A percentile compares a stretch with the other conserved stretches of the same genome.
Conservation (phyloP, 2,113 vertebrate genomes). For the Heterocephalus glaber region DNA sequence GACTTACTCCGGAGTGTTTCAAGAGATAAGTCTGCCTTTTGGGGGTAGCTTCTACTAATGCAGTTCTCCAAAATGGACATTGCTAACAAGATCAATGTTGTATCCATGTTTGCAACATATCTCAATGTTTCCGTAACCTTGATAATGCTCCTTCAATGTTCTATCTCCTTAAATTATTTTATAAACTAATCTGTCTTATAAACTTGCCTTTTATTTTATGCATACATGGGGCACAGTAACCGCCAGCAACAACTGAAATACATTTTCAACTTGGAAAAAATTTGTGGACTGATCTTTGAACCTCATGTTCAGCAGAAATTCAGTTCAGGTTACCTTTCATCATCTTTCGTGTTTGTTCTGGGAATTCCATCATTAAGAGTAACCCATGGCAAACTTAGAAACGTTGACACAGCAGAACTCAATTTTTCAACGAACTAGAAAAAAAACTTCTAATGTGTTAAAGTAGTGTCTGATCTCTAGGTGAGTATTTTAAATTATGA, state of each 20-base stretch:
- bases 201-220: slow-evolving; percentile 49
- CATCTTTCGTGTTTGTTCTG: slow-evolving; percentile 66
- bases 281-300: slow-evolving; percentile 27
- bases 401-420: slow-evolving; percentile 66
- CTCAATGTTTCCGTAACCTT: slow-evolving; percentile 22
- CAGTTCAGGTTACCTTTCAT: slow-evolving; percentile 67
- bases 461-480: slow-evolving; percentile 31
- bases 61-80: slow-evolving; percentile 68
- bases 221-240: slow-evolving; percentile 37
- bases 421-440: slow-evolving; percentile 59
- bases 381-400: slow-evolving; percentile 42
- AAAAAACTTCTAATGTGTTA: slow-evolving; percentile 35
- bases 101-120: slow-evolving; percentile 46
- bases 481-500: slow-evolving; percentile 57
- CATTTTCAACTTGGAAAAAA: slow-evolving; percentile 56
- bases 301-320: slow-evolving; percentile 51
- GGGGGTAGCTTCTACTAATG: slow-evolving; percentile 56
- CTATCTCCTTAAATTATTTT: slow-evolving; percentile 54
- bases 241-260: slow-evolving; percentile 54
- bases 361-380: slow-evolving; percentile 61
- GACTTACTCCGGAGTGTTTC: slow-evolving; percentile 70
- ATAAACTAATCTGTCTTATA: slow-evolving; percentile 43
- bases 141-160: slow-evolving; percentile 43
- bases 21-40: slow-evolving; percentile 65
- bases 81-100: neutral